phyloP scores from a whole-genome alignment of 2,113 vertebrate species.

The Laterallus jamaicensis region DNA sequence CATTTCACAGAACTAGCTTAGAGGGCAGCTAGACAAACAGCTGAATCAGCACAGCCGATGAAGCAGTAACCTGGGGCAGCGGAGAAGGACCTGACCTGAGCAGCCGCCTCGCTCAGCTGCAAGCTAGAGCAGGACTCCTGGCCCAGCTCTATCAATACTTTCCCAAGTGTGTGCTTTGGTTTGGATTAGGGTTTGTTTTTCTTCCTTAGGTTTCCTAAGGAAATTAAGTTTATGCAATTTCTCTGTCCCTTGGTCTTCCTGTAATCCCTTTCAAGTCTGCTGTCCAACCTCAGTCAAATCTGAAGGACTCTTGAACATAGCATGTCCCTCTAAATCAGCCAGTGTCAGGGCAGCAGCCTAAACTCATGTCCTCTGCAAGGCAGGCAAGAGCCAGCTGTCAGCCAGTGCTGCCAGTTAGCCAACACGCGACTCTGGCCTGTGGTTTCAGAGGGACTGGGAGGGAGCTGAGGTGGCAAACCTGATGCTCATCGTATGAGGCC shows the following conservation, averaged over 20 bases:
- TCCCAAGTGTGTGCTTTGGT: neutral
- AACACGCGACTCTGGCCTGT: neutral
- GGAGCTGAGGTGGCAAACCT: neutral
- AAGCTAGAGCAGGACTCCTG: neutral
- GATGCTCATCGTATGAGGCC: neutral
- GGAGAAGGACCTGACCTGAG: neutral
- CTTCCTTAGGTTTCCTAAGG: neutral
- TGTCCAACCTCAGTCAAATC: neutral
- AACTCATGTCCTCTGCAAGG: neutral
- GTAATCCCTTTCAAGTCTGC: neutral
- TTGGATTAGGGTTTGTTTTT: neutral
- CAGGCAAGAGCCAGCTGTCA: neutral
- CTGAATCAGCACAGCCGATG: neutral
- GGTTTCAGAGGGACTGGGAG: neutral
- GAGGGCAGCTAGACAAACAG: conserved; percentile 34
- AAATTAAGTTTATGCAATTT: neutral
- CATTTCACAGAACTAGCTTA: conserved; percentile 17
- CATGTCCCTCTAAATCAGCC: neutral
- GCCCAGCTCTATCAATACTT: neutral
- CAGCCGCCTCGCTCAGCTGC: neutral
- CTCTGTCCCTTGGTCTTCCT: neutral
- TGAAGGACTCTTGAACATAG: neutral
- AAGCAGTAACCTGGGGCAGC: neutral
- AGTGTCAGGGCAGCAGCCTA: neutral
- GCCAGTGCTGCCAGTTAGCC: neutral